These are phyloP conservation scores for Dolichoris vasculosae DNA, from an alignment of 1,140 invertebrate species.

Conservation along the genomic window DNA sequence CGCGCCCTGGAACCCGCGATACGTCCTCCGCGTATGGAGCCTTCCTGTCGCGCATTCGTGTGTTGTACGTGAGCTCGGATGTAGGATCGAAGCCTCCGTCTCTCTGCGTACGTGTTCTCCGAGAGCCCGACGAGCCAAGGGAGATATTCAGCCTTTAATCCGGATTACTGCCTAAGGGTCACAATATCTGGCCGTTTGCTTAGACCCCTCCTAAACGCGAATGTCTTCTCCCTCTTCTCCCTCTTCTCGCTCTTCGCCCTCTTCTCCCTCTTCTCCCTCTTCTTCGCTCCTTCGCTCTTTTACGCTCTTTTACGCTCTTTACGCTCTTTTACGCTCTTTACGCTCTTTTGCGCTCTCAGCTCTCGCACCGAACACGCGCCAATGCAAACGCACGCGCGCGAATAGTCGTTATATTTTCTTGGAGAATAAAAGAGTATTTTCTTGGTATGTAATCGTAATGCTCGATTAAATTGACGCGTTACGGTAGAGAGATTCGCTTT, in stretches of 20 bases:
- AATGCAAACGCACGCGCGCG: neutral
- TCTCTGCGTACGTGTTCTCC: constrained; percentile 20
- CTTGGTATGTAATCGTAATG: too few species aligned
- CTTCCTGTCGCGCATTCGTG: too few species aligned
- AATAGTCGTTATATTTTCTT: neutral
- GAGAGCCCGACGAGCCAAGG: constrained; percentile 60
- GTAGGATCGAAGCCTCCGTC: neutral
- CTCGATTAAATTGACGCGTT: neutral
- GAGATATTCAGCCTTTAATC: constrained; percentile 68
- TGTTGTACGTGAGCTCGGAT: neutral
- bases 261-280: neutral
- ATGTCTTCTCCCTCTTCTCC: constrained; percentile 50
- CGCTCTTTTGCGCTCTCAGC: neutral
- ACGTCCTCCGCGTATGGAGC: too few species aligned
- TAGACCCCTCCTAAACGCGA: constrained; percentile 34
- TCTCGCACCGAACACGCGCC: constrained; percentile 7
- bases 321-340: neutral
- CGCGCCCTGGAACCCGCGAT: too few species aligned
- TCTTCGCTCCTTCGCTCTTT: neutral
- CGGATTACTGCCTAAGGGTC: constrained; percentile 73
- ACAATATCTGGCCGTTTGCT: constrained; percentile 63
- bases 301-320: neutral
- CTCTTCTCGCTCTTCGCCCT: neutral
- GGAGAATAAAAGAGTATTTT: too few species aligned
- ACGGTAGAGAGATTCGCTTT: neutral